Percentiles rank a stretch among this genome's conserved stretches.
These are phyloP conservation scores for Bostrychus sinensis DNA, from an alignment of 2,113 vertebrate species.

Conservation along the genomic window DNA sequence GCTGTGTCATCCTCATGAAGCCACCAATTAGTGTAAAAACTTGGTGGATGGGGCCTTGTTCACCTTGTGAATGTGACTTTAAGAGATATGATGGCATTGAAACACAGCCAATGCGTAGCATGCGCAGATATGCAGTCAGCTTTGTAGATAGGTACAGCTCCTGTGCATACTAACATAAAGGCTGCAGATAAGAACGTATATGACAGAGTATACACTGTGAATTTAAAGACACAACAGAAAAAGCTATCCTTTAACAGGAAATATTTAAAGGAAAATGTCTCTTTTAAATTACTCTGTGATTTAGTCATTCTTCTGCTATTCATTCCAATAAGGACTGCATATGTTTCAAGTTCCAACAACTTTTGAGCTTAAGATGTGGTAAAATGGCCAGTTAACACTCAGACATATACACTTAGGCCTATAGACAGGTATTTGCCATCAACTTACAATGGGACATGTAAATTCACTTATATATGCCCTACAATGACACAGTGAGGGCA, in stretches of 20 bases:
- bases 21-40: constrained; percentile 66
- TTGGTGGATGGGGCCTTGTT: constrained; percentile 41
- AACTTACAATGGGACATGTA: too few species aligned
- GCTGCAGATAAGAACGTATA: neutral
- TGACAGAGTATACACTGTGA: neutral
- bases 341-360: too few species aligned
- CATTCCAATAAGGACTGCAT: too few species aligned
- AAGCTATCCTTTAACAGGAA: neutral
- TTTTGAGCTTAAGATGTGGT: too few species aligned
- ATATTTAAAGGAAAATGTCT: neutral
- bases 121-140: constrained; percentile 29
- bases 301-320: too few species aligned
- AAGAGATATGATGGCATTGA: constrained; percentile 38
- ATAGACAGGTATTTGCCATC: too few species aligned
- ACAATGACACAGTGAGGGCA: too few species aligned
- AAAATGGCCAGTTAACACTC: too few species aligned
- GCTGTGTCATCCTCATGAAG: constrained; percentile 43
- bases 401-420: too few species aligned
- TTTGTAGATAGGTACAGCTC: neutral
- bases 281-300: neutral
- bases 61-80: constrained; percentile 62
- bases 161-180: constrained; percentile 9
- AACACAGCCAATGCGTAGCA: constrained; percentile 52
- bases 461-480: too few species aligned
- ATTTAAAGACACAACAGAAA: neutral